Percentiles rank a stretch among this genome's conserved stretches.
phyloP scores from a whole-genome alignment of 2,888 invertebrate species.

The Eustalomyia histrio region DNA sequence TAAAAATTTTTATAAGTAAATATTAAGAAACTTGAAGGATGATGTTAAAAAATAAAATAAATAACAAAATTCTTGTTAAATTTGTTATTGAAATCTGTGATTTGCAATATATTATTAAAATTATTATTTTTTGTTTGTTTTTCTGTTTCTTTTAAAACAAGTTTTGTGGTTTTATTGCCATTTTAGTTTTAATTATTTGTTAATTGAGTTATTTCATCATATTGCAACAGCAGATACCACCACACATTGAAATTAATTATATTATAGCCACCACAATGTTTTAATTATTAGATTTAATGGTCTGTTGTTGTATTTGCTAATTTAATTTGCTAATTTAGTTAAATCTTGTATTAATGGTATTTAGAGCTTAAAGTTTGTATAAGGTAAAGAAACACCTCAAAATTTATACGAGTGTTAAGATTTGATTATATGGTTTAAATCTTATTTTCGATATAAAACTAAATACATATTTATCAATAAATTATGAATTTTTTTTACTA shows the following conservation, averaged over 20 bases:
- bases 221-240: neutral
- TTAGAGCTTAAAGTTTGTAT: neutral
- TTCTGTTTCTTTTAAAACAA: neutral
- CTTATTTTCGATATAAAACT: neutral
- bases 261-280: neutral
- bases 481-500: neutral
- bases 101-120: neutral
- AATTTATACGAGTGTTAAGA: neutral
- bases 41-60: neutral
- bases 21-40: constrained; percentile 5
- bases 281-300: neutral
- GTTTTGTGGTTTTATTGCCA: constrained; percentile 6
- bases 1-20: neutral
- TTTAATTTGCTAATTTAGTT: neutral
- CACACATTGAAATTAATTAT: neutral
- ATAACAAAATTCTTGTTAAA: neutral
- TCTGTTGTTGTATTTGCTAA: neutral
- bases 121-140: too few relatives aligned
- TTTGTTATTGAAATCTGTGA: neutral
- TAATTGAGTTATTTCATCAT: constrained; percentile 48
- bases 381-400: neutral
- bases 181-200: constrained; percentile 21
- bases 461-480: neutral
- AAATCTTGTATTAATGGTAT: constrained; percentile 4
- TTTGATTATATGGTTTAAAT: neutral